Percentiles rank a stretch among this genome's conserved stretches.
Evolutionary conservation across 2,113 vertebrate species (phyloP).

Genomic region (Felis chaus): DNA sequence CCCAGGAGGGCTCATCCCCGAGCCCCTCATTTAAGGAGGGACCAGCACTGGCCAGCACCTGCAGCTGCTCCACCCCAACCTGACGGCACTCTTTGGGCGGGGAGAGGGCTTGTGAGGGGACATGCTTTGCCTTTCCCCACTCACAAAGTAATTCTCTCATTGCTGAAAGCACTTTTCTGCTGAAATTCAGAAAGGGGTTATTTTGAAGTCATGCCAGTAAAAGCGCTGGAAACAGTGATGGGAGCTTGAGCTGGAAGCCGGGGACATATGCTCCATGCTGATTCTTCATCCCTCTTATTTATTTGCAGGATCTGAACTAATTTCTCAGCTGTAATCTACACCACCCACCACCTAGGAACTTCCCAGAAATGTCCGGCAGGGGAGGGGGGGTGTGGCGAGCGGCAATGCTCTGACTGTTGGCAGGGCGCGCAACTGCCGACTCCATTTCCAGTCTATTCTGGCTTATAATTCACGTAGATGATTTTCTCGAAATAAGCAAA

Average conservation of each 20-base stretch:
- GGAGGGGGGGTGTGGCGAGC: not conserved
- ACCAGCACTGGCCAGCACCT: not conserved
- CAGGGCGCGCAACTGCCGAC: not conserved
- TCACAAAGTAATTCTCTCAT: slow-evolving; percentile 12
- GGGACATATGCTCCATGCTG: slow-evolving; percentile 69
- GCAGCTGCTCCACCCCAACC: not conserved
- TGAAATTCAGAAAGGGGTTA: slow-evolving; percentile 62
- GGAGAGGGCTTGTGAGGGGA: not conserved
- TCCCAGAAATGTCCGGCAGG: slow-evolving; percentile 66
- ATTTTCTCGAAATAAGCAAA: not conserved
- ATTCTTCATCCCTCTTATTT: slow-evolving; percentile 77
- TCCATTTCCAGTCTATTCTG: not conserved
- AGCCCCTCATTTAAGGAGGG: not conserved
- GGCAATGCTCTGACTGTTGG: slow-evolving; percentile 20
- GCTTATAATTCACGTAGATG: not conserved
- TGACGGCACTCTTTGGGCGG: not conserved
- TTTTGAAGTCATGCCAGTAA: slow-evolving; percentile 74
- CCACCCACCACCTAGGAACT: slow-evolving; percentile 76
- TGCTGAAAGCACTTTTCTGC: slow-evolving; percentile 20
- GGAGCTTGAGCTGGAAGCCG: slow-evolving; percentile 69
- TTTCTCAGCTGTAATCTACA: slow-evolving; percentile 80
- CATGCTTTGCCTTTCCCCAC: not conserved
- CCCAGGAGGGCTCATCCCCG: not conserved
- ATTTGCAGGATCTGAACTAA: slow-evolving; percentile 80
- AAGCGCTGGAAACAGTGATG: slow-evolving; percentile 70